These are phyloP conservation scores for Aporophyla nigra DNA, from an alignment of 2,888 invertebrate genomes.

Conservation along the genomic window DNA sequence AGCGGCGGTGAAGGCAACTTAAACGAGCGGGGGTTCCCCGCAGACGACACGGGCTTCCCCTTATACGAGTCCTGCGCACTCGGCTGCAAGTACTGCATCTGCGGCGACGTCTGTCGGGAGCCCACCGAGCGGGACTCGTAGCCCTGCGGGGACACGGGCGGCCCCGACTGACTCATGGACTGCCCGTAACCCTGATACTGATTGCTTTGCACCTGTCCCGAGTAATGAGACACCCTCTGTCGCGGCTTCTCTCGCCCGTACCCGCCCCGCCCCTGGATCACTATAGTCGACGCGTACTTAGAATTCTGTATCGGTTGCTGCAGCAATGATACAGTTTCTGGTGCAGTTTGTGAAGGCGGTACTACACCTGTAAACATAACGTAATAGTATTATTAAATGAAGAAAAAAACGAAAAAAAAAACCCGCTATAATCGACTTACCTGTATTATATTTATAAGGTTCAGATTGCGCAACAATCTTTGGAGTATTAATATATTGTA, in stretches of 20 bases:
- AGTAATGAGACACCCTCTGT: slow-evolving; percentile 79
- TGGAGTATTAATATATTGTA: slow-evolving; percentile 79
- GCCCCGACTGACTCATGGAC: slow-evolving; percentile 63
- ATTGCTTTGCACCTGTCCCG: slow-evolving; percentile 64
- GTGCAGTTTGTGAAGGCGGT: slow-evolving; percentile 88
- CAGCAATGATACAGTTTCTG: slow-evolving; percentile 87
- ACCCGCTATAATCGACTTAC: slow-evolving; percentile 67
- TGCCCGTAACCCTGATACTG: slow-evolving; percentile 80
- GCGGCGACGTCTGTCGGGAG: slow-evolving; percentile 74
- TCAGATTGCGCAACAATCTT: slow-evolving; percentile 82
- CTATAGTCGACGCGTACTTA: slow-evolving; percentile 83
- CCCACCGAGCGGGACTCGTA: slow-evolving; percentile 70
- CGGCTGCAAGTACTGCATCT: slow-evolving; percentile 84
- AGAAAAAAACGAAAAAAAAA: neutral
- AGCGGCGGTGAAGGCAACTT: slow-evolving; percentile 89
- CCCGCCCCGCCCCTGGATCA: slow-evolving; percentile 81
- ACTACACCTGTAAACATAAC: slow-evolving; percentile 73
- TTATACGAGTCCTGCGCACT: slow-evolving; percentile 79
- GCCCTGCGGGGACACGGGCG: slow-evolving; percentile 64
- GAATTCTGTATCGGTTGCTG: slow-evolving; percentile 85
- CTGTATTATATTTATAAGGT: slow-evolving; percentile 81
- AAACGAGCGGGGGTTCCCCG: slow-evolving; percentile 79
- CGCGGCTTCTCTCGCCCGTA: slow-evolving; percentile 84
- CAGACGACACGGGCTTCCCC: slow-evolving; percentile 71
- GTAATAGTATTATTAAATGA: neutral